Percentiles rank a stretch among this genome's conserved stretches.
Evolutionary conservation across 2,113 vertebrate species (phyloP).

Genomic region (Paradisaea rubra): DNA sequence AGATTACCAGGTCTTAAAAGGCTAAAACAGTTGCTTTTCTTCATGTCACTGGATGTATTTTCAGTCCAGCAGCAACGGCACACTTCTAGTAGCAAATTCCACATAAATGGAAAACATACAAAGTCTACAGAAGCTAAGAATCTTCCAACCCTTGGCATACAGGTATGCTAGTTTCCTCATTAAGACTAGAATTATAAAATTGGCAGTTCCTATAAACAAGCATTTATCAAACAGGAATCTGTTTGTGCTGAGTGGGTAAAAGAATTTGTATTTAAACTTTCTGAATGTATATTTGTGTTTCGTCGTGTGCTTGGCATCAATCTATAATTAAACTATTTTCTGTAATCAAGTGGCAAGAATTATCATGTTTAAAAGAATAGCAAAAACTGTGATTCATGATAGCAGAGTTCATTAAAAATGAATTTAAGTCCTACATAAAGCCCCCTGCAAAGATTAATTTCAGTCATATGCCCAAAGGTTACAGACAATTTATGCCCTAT

Average conservation of each 20-base stretch:
- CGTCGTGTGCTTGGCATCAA: background rate
- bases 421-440: background rate
- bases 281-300: background rate
- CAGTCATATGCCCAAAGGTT: background rate
- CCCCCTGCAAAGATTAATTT: background rate
- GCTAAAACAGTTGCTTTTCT: background rate
- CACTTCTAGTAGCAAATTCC: background rate
- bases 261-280: slow-evolving; percentile 32
- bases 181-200: background rate
- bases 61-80: background rate
- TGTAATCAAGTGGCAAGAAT: slow-evolving; percentile 35
- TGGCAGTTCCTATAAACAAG: background rate
- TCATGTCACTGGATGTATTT: background rate
- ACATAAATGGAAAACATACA: background rate
- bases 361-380: slow-evolving; percentile 23
- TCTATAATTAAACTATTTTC: slow-evolving; percentile 37
- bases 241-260: background rate
- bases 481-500: background rate
- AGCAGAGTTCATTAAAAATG: slow-evolving; percentile 12
- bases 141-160: background rate
- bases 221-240: slow-evolving; percentile 7
- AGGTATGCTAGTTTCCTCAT: background rate
- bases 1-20: background rate
- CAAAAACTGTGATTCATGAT: slow-evolving; percentile 6
- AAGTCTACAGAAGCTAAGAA: background rate